Conservation (phyloP, 2,797 vertebrate species). For the Australoheros facetus region DNA sequence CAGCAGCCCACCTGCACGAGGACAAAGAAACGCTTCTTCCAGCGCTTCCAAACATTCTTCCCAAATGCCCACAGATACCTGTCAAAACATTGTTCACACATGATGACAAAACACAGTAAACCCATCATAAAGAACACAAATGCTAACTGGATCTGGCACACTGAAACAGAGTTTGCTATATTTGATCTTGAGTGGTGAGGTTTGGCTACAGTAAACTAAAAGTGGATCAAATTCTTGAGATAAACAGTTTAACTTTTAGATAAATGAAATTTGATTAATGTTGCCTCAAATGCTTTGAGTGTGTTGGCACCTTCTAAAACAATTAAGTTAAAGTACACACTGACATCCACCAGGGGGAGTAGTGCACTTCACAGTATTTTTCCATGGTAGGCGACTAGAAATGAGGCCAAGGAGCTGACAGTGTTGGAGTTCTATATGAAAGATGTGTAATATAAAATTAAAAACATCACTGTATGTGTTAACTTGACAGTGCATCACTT, state of each 20-base stretch:
- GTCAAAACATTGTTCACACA: slow-evolving; percentile 48
- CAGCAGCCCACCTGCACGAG: slow-evolving; percentile 90
- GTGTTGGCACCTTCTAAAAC: slow-evolving; percentile 4
- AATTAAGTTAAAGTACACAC: slow-evolving; percentile 38
- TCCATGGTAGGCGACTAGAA: slow-evolving; percentile 70
- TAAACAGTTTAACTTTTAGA: background rate
- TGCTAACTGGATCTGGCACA: background rate
- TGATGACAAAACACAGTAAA: slow-evolving; percentile 12
- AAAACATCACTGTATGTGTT: background rate
- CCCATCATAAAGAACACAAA: background rate
- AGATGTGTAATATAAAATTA: slow-evolving; percentile 44
- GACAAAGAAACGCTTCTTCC: slow-evolving; percentile 99
- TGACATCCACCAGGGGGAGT: slow-evolving; percentile 75
- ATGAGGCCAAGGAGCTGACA: slow-evolving; percentile 75
- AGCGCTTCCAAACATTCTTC: slow-evolving; percentile 99
- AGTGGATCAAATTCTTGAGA: background rate
- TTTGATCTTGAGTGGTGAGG: background rate
- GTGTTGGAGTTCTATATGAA: slow-evolving; percentile 49
- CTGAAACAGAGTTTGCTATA: slow-evolving; percentile 2
- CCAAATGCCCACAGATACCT: slow-evolving; percentile 99
- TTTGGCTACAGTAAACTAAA: background rate
- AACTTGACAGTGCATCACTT: slow-evolving; percentile 56
- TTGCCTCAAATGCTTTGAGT: background rate
- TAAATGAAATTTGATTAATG: background rate
- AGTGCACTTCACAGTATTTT: slow-evolving; percentile 70